Conservation (phyloP, 2,888 invertebrate species). For the Tinea semifulvella region DNA sequence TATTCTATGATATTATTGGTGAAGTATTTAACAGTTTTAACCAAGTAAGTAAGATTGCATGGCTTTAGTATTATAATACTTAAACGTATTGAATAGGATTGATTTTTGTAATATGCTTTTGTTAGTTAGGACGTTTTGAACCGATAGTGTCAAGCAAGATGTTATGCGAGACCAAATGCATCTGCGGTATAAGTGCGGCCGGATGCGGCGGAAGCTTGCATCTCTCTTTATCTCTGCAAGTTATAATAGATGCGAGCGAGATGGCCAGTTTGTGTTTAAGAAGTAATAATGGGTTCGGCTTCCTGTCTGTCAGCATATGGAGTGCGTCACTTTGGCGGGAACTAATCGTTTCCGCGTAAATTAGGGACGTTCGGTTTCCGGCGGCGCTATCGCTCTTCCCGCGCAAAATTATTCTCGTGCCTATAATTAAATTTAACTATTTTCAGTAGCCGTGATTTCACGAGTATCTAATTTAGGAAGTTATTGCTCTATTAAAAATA, state of each 20-base stretch:
- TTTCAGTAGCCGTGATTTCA: no score
- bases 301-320: conserved; percentile 59
- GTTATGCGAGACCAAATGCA: conserved; percentile 3
- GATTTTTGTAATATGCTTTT: background rate
- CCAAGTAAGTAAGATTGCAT: no score
- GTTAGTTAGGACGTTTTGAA: background rate
- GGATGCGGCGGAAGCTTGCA: conserved; percentile 4
- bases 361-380: conserved; percentile 11
- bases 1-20: no score
- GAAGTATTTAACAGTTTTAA: no score
- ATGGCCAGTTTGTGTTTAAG: conserved; percentile 5
- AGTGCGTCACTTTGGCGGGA: conserved; percentile 28
- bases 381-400: conserved; percentile 1
- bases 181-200: conserved; percentile 4
- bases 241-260: background rate
- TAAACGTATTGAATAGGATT: background rate
- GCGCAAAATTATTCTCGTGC: conserved; percentile 2
- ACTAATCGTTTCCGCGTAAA: conserved; percentile 57
- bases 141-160: no score
- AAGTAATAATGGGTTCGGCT: conserved; percentile 23
- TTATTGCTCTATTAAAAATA: no score
- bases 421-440: background rate
- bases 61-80: background rate
- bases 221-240: background rate
- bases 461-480: no score